A percentile compares a stretch with the other conserved stretches of the same genome.
phyloP scores from a whole-genome alignment of 1,140 invertebrate species.

The Psix sp. region DNA sequence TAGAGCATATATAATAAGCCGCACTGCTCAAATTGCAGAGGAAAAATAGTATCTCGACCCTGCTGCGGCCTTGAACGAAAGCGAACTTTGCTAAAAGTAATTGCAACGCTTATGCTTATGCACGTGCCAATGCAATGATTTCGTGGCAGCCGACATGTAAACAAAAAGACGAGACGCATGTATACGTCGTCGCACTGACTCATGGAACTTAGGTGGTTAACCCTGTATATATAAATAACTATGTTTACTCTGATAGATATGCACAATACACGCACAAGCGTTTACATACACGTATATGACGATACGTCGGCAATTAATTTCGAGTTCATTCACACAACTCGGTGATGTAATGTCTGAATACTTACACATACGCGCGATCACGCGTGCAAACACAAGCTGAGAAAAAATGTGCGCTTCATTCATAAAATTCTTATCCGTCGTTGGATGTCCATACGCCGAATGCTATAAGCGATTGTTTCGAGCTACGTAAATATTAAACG shows the following conservation, averaged over 20 bases:
- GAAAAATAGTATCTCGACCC: slow-evolving; percentile 26
- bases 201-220: slow-evolving; percentile 44
- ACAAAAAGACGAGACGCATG: slow-evolving; percentile 11
- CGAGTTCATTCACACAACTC: slow-evolving; percentile 43
- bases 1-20: too few relatives aligned
- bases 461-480: slow-evolving; percentile 38
- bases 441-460: slow-evolving; percentile 47
- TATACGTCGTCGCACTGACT: slow-evolving; percentile 7
- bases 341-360: slow-evolving; percentile 31
- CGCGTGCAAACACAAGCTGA: slow-evolving; percentile 7
- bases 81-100: slow-evolving; percentile 10
- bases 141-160: slow-evolving; percentile 22
- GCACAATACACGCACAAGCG: slow-evolving; percentile 28
- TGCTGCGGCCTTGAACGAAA: slow-evolving; percentile 31
- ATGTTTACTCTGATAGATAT: slow-evolving; percentile 43
- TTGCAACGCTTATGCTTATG: slow-evolving; percentile 11
- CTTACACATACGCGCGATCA: slow-evolving; percentile 3
- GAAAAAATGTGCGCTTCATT: slow-evolving; percentile 57
- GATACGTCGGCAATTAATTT: slow-evolving; percentile 55
- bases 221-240: slow-evolving; percentile 37
- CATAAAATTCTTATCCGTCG: slow-evolving; percentile 64
- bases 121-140: slow-evolving; percentile 34
- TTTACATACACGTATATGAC: slow-evolving; percentile 18
- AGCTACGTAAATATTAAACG: slow-evolving; percentile 15
- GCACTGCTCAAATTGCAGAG: too few relatives aligned